Conservation (phyloP, 2,113 vertebrate genomes). For the Boulengeromyrus knoepffleri region DNA sequence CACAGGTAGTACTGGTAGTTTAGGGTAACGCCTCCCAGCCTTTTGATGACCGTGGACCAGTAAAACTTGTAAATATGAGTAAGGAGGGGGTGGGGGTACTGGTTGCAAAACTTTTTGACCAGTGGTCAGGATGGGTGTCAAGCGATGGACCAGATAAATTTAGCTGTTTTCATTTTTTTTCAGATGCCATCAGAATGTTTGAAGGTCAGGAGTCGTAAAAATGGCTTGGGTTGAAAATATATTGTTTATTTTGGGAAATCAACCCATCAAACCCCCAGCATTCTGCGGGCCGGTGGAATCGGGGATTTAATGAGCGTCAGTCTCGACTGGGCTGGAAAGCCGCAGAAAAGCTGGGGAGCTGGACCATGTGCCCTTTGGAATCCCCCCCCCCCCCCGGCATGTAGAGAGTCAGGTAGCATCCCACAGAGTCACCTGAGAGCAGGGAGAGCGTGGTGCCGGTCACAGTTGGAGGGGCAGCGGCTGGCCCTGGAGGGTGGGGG, state of each 20-base stretch:
- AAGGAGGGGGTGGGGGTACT: neutral
- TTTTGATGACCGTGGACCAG: neutral
- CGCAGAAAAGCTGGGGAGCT: neutral
- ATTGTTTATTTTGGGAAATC: neutral
- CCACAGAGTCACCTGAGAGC: conserved; percentile 4
- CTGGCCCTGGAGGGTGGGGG: neutral
- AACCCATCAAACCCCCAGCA: neutral
- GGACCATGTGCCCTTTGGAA: neutral
- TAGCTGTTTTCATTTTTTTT: neutral
- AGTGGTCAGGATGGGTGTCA: neutral
- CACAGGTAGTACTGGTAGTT: neutral
- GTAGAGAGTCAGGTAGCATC: neutral
- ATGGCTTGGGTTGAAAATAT: neutral
- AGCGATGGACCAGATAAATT: neutral
- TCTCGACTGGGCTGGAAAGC: neutral
- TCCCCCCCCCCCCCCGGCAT: neutral
- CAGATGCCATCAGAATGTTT: neutral
- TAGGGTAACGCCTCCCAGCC: neutral
- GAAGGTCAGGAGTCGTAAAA: neutral
- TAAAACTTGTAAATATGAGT: neutral
- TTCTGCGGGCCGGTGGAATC: neutral
- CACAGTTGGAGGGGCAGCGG: conserved; percentile 17
- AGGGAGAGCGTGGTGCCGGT: neutral
- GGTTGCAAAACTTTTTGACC: neutral
- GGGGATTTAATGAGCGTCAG: neutral